These are phyloP conservation scores for Sebastes wilsoni DNA, from an alignment of 2,797 vertebrate species.

Conservation along the genomic window DNA sequence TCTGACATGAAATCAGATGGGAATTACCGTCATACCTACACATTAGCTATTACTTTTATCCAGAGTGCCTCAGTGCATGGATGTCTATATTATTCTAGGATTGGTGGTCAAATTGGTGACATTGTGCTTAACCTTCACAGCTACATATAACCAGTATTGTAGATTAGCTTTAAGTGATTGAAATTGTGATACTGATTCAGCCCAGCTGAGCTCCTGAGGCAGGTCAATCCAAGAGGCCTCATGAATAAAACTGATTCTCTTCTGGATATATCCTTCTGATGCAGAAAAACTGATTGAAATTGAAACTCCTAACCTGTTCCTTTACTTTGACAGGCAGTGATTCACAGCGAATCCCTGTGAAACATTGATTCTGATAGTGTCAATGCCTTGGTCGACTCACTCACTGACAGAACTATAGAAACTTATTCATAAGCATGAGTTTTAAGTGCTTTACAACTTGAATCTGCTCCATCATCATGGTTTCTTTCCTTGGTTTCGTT, in stretches of 20 bases:
- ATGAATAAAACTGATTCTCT: background rate
- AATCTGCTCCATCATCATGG: background rate
- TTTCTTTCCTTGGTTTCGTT: background rate
- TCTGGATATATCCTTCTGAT: background rate
- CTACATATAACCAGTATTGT: background rate
- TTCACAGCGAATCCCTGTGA: background rate
- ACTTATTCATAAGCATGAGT: background rate
- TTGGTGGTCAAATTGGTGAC: background rate
- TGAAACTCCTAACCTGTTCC: background rate
- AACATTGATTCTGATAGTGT: background rate
- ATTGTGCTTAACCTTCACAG: background rate
- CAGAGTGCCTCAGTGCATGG: background rate
- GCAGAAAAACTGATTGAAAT: background rate
- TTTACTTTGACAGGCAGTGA: background rate
- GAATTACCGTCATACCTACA: constrained; percentile 9
- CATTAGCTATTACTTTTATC: constrained; percentile 14
- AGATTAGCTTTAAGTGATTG: constrained; percentile 6
- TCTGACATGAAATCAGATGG: constrained; percentile 45
- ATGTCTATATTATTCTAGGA: constrained; percentile 9
- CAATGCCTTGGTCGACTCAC: background rate
- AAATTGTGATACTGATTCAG: background rate
- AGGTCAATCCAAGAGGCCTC: background rate
- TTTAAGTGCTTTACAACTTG: background rate
- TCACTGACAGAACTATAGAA: background rate
- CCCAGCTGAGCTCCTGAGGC: background rate